These are phyloP conservation scores for Strigops habroptila DNA, from an alignment of 2,113 vertebrate genomes.

Conservation along the genomic window DNA sequence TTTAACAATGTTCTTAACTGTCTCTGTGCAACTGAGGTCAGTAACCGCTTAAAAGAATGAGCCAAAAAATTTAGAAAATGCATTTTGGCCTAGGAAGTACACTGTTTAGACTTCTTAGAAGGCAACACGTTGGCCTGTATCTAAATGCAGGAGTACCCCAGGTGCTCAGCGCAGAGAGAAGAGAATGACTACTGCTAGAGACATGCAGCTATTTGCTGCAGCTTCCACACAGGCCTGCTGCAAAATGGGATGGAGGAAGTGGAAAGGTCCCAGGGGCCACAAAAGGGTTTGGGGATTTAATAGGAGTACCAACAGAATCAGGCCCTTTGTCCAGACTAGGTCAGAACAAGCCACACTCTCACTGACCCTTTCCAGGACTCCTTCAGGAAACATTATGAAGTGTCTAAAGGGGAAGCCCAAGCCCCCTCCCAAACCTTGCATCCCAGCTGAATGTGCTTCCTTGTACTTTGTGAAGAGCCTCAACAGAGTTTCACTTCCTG, in stretches of 20 bases:
- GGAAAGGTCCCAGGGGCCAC: background rate
- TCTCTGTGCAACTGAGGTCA: background rate
- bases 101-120: background rate
- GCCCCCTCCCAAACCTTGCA: background rate
- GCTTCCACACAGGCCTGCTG: background rate
- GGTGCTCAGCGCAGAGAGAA: background rate
- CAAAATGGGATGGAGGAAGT: background rate
- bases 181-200: background rate
- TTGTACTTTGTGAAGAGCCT: background rate
- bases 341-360: background rate
- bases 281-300: background rate
- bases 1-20: background rate
- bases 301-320: background rate
- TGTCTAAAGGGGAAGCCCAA: background rate
- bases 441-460: background rate
- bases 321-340: background rate
- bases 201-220: background rate
- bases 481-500: background rate
- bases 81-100: background rate
- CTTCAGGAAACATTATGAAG: background rate
- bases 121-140: background rate
- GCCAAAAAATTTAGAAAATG: background rate
- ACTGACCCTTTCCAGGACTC: background rate
- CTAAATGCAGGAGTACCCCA: background rate
- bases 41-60: background rate